Conservation (phyloP, 2,888 invertebrate species). For the Synanthedon formicaeformis region DNA sequence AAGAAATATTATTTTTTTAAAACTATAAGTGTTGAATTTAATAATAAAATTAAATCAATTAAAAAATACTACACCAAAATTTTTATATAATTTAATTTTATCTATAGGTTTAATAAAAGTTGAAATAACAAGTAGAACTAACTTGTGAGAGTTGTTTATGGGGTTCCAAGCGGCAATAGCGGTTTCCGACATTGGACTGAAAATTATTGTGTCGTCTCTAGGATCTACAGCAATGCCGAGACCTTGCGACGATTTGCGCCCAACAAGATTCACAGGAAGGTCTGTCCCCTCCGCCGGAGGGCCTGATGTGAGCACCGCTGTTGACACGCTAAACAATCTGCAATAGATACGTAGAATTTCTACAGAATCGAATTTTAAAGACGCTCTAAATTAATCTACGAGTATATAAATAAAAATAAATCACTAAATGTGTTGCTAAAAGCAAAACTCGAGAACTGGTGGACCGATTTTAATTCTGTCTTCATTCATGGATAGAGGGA, state of each 20-base stretch:
- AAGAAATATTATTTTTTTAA: too few species aligned
- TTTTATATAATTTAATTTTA: neutral
- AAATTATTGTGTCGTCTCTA: slow-evolving; percentile 79
- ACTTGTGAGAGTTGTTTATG: slow-evolving; percentile 78
- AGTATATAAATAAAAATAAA: too few species aligned
- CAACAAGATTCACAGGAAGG: slow-evolving; percentile 81
- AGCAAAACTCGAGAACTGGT: too few species aligned
- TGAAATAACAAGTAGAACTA: slow-evolving; percentile 11
- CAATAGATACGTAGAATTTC: slow-evolving; percentile 12
- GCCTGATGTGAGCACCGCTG: slow-evolving; percentile 78
- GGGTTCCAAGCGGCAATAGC: slow-evolving; percentile 87
- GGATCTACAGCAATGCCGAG: slow-evolving; percentile 80
- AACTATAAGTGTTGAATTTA: too few species aligned
- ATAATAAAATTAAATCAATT: neutral
- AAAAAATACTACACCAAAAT: too few species aligned
- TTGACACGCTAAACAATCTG: slow-evolving; percentile 82
- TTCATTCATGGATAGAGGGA: too few species aligned
- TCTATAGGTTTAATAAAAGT: neutral
- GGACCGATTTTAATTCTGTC: too few species aligned
- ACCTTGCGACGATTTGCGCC: slow-evolving; percentile 87
- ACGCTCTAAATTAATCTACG: too few species aligned
- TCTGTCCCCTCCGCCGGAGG: slow-evolving; percentile 78
- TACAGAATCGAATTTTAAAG: too few species aligned
- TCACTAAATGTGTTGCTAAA: too few species aligned
- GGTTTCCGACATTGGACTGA: slow-evolving; percentile 84